Base-by-base conservation (phyloP, 2,797 vertebrate genomes). In the Loris lydekkerianus region DNA sequence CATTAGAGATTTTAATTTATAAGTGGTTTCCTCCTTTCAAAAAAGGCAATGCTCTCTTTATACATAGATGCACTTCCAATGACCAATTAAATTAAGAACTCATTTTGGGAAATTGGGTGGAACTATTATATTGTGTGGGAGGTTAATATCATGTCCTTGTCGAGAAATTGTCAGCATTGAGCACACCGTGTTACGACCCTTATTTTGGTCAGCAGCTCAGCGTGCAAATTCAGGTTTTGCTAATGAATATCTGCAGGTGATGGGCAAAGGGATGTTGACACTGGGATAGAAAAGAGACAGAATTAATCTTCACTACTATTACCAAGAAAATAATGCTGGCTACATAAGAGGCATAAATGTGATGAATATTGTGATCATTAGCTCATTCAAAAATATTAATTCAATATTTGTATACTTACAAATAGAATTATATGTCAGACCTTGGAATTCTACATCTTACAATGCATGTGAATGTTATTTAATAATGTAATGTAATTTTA, bases 51-150 rank as follows among this genome's bases (percentile, higher is more conserved):
- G 69, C 9, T 94, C 80, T 95, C 37, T 70, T 97, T 96, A 95
- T 95, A 89, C 73, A 95, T 94, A 97, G 93, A 97, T 83, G 69
- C 93, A 91, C 34, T 96, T 86, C 86, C 92, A 98, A 97, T 96
- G 96, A 93, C 92, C 97, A 97, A 95, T 97, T 98, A 97, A 97
- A 97, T 97, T 97, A 96, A 96, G 82, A 97, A 49, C 78, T 91
- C 94, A 97, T 96, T 96, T 91, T 91, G 97, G 96, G 97, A 97
- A 97, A 98, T 97, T 97, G 87, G 92, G 95, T 97, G 93, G 95
- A 98, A 96, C 95, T 96, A 67, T 95, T 96, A 86, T 96, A 96
- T 91, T 96, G 82, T 82, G 73, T 80, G n/a, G 95, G 97, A 97
- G 94, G 95, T 95, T 97, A 97, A 95, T 96, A 95, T 92, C 63